These are phyloP conservation scores for Macrosiphum euphorbiae DNA, from an alignment of 2,888 invertebrate species.

Conservation along the genomic window DNA sequence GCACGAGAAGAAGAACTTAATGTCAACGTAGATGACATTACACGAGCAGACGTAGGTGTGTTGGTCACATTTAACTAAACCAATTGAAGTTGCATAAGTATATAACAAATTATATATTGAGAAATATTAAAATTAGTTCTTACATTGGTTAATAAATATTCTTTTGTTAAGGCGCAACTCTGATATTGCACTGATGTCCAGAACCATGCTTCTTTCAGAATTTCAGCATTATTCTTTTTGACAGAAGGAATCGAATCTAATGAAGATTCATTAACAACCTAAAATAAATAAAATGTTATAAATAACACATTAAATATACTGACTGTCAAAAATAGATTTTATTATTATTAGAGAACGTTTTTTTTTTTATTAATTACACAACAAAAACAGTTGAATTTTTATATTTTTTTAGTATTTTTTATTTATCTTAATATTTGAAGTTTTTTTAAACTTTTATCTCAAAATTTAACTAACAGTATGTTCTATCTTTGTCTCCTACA, in stretches of 20 bases:
- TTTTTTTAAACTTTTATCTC: neutral
- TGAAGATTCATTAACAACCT: conserved; percentile 81
- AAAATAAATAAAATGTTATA: neutral
- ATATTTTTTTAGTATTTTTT: too few species aligned
- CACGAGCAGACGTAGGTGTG: conserved; percentile 50
- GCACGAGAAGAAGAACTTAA: conserved; percentile 63
- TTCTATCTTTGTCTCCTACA: neutral
- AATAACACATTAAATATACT: neutral
- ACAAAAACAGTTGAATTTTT: too few species aligned
- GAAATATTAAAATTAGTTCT: conserved; percentile 25
- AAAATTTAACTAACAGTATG: neutral
- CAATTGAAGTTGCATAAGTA: neutral
- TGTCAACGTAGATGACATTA: conserved; percentile 46
- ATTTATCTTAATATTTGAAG: neutral
- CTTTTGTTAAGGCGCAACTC: conserved; percentile 90
- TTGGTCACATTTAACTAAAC: conserved; percentile 53
- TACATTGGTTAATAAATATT: conserved; percentile 85
- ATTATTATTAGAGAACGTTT: neutral
- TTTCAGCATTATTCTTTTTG: conserved; percentile 77
- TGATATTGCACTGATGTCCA: conserved; percentile 98
- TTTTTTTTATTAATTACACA: neutral
- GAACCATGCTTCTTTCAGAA: conserved; percentile 96
- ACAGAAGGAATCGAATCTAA: conserved; percentile 78
- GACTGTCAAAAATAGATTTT: neutral
- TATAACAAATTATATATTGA: neutral